These are phyloP conservation scores for Biston stratarius DNA, from an alignment of 2,888 invertebrate species.

Conservation along the genomic window DNA sequence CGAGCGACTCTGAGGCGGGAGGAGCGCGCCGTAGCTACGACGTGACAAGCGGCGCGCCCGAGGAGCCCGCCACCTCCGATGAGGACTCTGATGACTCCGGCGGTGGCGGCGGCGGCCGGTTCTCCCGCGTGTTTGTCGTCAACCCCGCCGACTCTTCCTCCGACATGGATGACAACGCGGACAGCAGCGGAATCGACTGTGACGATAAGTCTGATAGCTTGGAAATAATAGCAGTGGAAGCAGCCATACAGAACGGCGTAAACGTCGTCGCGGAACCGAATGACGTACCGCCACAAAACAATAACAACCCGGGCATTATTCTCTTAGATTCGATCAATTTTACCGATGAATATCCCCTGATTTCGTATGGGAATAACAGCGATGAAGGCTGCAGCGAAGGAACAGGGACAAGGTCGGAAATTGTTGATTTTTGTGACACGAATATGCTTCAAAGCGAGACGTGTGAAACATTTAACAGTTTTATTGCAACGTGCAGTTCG, in stretches of 20 bases:
- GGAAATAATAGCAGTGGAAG: slow-evolving; percentile 71
- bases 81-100: slow-evolving; percentile 85
- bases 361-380: slow-evolving; percentile 63
- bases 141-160: slow-evolving; percentile 88
- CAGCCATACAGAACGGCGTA: slow-evolving; percentile 62
- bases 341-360: slow-evolving; percentile 69
- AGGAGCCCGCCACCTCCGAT: slow-evolving; percentile 80
- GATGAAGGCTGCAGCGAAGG: slow-evolving; percentile 62
- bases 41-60: slow-evolving; percentile 76
- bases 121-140: slow-evolving; percentile 90
- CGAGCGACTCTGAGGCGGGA: slow-evolving; percentile 77
- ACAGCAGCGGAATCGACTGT: slow-evolving; percentile 87
- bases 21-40: slow-evolving; percentile 79
- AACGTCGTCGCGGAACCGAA: slow-evolving; percentile 59
- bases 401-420: slow-evolving; percentile 57
- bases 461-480: slow-evolving; percentile 78
- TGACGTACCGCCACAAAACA: slow-evolving; percentile 56
- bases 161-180: slow-evolving; percentile 87
- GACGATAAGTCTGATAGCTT: slow-evolving; percentile 86
- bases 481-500: slow-evolving; percentile 72
- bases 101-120: slow-evolving; percentile 83
- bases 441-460: slow-evolving; percentile 82
- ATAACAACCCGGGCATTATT: slow-evolving; percentile 64
- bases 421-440: slow-evolving; percentile 74
- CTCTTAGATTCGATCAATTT: slow-evolving; percentile 74